Conservation (phyloP, 2,113 vertebrate species). For the Amazona guildingii region DNA sequence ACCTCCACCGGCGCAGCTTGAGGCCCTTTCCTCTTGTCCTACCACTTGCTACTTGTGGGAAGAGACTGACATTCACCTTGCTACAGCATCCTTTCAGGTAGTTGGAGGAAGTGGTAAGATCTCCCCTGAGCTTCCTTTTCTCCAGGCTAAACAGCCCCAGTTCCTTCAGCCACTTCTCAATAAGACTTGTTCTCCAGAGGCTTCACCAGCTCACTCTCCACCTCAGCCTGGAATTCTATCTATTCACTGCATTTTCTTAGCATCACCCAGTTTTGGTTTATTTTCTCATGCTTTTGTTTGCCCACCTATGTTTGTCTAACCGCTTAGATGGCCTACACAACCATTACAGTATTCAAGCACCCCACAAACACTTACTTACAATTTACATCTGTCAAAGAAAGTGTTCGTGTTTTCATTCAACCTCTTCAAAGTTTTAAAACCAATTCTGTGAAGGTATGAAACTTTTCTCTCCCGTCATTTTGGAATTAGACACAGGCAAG, state of each 20-base stretch:
- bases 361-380: not conserved
- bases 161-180: not conserved
- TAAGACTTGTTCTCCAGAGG: not conserved
- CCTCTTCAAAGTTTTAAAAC: not conserved
- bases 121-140: not conserved
- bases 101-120: not conserved
- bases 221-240: not conserved
- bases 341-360: not conserved
- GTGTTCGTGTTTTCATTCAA: not conserved
- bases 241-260: not conserved
- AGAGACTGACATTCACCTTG: not conserved
- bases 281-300: conserved; percentile 13
- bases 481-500: not conserved
- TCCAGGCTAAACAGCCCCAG: not conserved
- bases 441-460: not conserved
- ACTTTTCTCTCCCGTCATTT: not conserved
- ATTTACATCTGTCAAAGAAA: not conserved
- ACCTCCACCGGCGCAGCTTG: not conserved
- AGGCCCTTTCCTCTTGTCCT: not conserved
- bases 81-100: not conserved
- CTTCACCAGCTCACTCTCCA: not conserved
- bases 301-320: conserved; percentile 11
- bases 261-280: not conserved
- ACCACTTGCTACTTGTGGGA: not conserved
- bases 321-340: not conserved